A percentile compares a stretch with the other conserved stretches of the same genome.
Conservation (phyloP, 2,888 invertebrate genomes). For the Tortricodes alternella region DNA sequence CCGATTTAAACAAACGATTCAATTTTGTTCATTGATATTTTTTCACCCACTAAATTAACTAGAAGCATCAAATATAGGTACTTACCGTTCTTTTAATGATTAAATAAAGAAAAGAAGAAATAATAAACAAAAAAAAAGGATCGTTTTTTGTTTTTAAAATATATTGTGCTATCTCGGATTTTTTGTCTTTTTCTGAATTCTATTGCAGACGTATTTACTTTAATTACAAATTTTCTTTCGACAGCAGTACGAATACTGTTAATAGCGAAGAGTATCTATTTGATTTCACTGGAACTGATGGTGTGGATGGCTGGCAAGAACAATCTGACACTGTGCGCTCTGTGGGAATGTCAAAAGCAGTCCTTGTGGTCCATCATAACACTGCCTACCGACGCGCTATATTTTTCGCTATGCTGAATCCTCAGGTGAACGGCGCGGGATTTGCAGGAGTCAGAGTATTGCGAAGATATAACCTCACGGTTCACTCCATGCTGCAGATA, state of each 20-base stretch:
- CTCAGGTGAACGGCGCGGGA: slow-evolving; percentile 86
- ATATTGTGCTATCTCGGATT: too few species aligned
- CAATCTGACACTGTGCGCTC: slow-evolving; percentile 85
- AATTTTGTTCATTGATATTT: too few species aligned
- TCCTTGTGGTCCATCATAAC: slow-evolving; percentile 82
- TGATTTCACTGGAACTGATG: slow-evolving; percentile 81
- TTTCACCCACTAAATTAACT: too few species aligned
- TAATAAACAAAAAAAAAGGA: too few species aligned
- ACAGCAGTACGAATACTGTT: slow-evolving; percentile 44
- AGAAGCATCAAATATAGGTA: too few species aligned
- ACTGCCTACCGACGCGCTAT: slow-evolving; percentile 83
- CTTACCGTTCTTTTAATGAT: too few species aligned
- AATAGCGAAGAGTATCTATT: slow-evolving; percentile 69
- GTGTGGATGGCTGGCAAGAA: slow-evolving; percentile 83
- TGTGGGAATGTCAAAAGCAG: slow-evolving; percentile 86
- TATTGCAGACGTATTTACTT: too few species aligned
- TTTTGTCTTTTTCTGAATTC: too few species aligned
- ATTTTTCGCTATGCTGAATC: slow-evolving; percentile 85
- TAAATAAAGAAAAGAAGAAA: too few species aligned
- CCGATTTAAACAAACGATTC: too few species aligned
- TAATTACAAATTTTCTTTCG: slow-evolving; percentile 30
- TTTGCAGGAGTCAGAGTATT: slow-evolving; percentile 84
- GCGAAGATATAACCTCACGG: slow-evolving; percentile 74
- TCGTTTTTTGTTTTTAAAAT: too few species aligned
- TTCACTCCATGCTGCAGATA: slow-evolving; percentile 74